Base-by-base conservation (phyloP, 2,113 vertebrate species). In the Bagarius yarrelli region DNA sequence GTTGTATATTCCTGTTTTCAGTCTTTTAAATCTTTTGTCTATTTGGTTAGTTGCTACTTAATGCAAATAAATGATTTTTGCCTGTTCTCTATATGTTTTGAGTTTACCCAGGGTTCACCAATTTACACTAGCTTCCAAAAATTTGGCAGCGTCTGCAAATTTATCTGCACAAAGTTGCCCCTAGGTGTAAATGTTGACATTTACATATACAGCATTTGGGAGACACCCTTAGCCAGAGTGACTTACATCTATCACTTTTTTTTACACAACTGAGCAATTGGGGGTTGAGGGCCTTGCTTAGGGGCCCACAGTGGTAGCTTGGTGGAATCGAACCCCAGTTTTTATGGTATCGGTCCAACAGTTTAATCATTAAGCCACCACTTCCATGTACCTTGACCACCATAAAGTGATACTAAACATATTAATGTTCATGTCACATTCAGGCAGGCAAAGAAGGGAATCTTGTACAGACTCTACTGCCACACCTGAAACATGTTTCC, bases 401-500 rank as follows among this genome's bases (percentile, higher is more conserved):
- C 15, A 70, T 52, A 52, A 30, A 71, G 15, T 30, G 44, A 52
- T 12, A 27, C 25, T 32, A 30, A 27, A 16, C 50, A 6, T 2
- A 52, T 55, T 3, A 66, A 50, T 72, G 13, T 69, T 34, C 36
- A 5, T 74, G 19, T 72, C 59, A 55, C n/a, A 34, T 79, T 11
- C 70, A 94, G 93, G 82, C 56, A 52, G 78, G 36, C 15, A 78
- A 87, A 80, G 93, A 91, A 59, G 89, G 87, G 2, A 80, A 88
- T 16, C 86, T 93, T 84, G 82, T 94, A 85, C 16, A 0, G 25
- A 36, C 0, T 25, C 87, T 93, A 18, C 25, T 23, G 18, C 69
- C 36, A 0, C 59, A 12, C 34, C 4, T 2, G 12, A 80, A 84
- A 32, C 6, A 15, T 0, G 27, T 82, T 47, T 86, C 86, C 3